phyloP scores from a whole-genome alignment of 2,113 vertebrate genomes.

The Orthonyx spaldingii region DNA sequence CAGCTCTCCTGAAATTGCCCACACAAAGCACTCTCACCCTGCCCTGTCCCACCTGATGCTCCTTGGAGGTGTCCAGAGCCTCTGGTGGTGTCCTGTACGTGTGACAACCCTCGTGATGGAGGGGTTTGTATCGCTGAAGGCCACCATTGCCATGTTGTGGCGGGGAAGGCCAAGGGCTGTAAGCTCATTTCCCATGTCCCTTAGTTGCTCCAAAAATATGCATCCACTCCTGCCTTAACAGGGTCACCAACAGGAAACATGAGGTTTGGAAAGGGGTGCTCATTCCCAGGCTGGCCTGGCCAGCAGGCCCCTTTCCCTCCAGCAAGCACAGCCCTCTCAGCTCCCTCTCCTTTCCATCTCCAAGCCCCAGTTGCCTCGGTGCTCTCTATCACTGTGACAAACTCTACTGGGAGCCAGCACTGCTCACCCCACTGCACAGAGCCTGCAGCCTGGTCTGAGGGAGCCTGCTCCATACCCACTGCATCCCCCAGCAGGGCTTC shows the following conservation, averaged over 20 bases:
- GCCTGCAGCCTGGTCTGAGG: background rate
- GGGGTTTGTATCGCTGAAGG: background rate
- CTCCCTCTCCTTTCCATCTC: background rate
- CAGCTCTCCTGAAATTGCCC: background rate
- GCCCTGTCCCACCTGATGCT: background rate
- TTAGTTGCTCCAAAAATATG: background rate
- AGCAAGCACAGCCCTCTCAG: background rate
- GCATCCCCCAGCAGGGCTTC: background rate
- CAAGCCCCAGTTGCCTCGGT: accelerated
- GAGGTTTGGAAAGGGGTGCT: background rate
- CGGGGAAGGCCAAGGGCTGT: accelerated
- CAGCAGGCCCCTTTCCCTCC: background rate
- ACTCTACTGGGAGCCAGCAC: background rate
- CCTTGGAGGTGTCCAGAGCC: background rate
- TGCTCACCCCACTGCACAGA: background rate
- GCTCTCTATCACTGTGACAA: background rate
- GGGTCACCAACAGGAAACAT: background rate
- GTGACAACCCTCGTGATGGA: background rate
- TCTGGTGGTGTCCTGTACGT: background rate
- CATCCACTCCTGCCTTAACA: background rate
- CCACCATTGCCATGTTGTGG: background rate
- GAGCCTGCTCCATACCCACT: background rate
- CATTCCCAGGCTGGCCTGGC: background rate
- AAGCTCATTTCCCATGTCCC: background rate
- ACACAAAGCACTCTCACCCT: background rate